phyloP scores from a whole-genome alignment of 2,113 vertebrate species.

The Trogon surrucura region DNA sequence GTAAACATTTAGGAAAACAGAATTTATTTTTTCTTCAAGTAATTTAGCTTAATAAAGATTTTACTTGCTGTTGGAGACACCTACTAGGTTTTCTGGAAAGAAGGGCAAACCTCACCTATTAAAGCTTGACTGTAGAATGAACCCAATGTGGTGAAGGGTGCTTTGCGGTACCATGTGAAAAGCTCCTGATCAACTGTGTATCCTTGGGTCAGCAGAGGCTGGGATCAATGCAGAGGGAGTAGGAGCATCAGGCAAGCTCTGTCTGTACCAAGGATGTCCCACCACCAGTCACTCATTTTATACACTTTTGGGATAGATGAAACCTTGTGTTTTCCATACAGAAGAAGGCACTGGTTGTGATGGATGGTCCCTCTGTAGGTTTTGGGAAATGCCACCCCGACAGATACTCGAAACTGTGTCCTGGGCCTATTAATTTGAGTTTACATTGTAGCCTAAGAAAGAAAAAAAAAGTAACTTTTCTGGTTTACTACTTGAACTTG shows the following conservation, averaged over 20 bases:
- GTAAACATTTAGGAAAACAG: background rate
- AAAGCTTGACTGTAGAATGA: background rate
- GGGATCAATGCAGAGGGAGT: background rate
- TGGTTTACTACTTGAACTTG: conserved; percentile 19
- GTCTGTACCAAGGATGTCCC: background rate
- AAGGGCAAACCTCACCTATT: background rate
- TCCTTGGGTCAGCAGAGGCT: background rate
- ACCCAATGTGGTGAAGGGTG: background rate
- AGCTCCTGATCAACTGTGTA: background rate
- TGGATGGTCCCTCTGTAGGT: background rate
- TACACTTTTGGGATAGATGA: background rate
- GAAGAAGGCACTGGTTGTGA: background rate
- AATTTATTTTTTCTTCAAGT: background rate
- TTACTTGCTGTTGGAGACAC: background rate
- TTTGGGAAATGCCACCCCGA: background rate
- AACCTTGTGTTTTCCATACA: background rate
- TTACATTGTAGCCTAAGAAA: background rate
- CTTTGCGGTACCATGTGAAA: background rate
- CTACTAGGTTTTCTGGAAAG: background rate
- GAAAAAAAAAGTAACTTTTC: conserved; percentile 6
- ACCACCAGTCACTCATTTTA: background rate
- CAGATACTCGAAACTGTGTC: background rate
- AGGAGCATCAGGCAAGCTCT: background rate
- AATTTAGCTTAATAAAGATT: background rate
- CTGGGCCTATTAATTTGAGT: background rate